Evolutionary conservation across 2,113 vertebrate genomes (phyloP), one percentile per base, ranked within the genome.

Genomic region (Rhea americana): DNA sequence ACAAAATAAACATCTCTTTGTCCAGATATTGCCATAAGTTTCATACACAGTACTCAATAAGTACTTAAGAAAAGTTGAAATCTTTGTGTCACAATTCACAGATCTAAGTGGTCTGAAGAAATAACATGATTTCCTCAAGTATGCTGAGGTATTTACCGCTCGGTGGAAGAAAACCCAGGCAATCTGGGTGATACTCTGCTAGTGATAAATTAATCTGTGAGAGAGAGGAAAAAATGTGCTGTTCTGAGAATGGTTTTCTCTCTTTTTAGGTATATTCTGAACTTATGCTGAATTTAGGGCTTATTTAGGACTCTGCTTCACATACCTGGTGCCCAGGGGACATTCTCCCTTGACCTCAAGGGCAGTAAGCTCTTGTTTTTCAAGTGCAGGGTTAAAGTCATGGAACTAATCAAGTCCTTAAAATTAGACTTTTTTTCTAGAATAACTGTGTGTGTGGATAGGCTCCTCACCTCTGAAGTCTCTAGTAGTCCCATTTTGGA

Each of bases 391-490:
- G 56, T 9, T 18, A 4, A 55, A 61, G 20, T 5, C 45, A 50
- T 37, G 21, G 20, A 59, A 8, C 26, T 39, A 4, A 0, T 1
- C 14, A 4, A 13, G 11, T 18, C 7, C 22, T 56, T 59, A 9
- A 43, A 66, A 19, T 3, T 24, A 25, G 56, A 72, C 35, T 35
- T 35, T 26, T 37, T 28, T 48, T 47, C 48, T 17, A 16, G 9
- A 47, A 19, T 73, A 32, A 74, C 5, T 66, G 55, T 50, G 15
- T 26, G 26, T 3, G 1, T 14, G 30, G 30, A 76, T 65, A 6
- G 5, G n/a, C 16, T 70, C 30, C 50, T 83, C 55, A 70, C 43
- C 55, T 48, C 37, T 74, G 61, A 63, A 85, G 68, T 53, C 35
- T 58, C 12, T 26, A 73, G 9, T 19, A 67, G 17, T 43, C 35